Evolutionary conservation across 1,140 invertebrate genomes (phyloP).

Genomic region (Tetramorium parvispinum): DNA sequence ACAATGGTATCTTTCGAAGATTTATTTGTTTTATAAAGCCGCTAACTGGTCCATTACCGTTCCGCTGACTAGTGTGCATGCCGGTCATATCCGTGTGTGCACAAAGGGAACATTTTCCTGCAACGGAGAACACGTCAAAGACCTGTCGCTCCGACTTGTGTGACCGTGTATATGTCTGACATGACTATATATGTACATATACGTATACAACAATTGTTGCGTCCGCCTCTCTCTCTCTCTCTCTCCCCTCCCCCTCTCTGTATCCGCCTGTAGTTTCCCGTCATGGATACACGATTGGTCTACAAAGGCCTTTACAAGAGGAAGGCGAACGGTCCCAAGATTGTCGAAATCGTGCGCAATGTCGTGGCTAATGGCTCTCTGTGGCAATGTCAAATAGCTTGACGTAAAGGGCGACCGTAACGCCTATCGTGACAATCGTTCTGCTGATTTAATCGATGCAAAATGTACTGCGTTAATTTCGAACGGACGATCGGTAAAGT

Average conservation of each 20-base stretch:
- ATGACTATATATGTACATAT: constrained; percentile 31
- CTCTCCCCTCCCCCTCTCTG: background rate
- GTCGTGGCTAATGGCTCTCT: constrained; percentile 35
- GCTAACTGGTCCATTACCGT: constrained; percentile 62
- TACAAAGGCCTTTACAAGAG: constrained; percentile 69
- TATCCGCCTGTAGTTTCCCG: constrained; percentile 61
- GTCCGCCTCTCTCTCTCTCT: background rate
- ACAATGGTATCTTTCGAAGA: constrained; percentile 64
- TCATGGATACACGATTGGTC: constrained; percentile 60
- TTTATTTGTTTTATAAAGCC: constrained; percentile 65
- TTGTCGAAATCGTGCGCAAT: constrained; percentile 61
- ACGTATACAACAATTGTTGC: constrained; percentile 47
- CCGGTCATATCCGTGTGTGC: constrained; percentile 62
- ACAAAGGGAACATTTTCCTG: constrained; percentile 70
- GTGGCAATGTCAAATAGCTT: constrained; percentile 27
- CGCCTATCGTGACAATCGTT: constrained; percentile 17
- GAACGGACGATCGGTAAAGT: background rate
- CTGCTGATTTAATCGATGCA: constrained; percentile 30
- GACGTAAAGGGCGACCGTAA: constrained; percentile 7
- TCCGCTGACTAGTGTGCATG: constrained; percentile 47
- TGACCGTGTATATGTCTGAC: constrained; percentile 71
- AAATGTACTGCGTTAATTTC: constrained; percentile 12
- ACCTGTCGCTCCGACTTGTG: constrained; percentile 69
- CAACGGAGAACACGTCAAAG: constrained; percentile 74
- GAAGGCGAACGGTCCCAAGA: constrained; percentile 67